Percentiles rank a stretch among this genome's conserved stretches.
These are phyloP conservation scores for Balanococcus diminutus DNA, from an alignment of 2,888 invertebrate genomes.

Conservation along the genomic window DNA sequence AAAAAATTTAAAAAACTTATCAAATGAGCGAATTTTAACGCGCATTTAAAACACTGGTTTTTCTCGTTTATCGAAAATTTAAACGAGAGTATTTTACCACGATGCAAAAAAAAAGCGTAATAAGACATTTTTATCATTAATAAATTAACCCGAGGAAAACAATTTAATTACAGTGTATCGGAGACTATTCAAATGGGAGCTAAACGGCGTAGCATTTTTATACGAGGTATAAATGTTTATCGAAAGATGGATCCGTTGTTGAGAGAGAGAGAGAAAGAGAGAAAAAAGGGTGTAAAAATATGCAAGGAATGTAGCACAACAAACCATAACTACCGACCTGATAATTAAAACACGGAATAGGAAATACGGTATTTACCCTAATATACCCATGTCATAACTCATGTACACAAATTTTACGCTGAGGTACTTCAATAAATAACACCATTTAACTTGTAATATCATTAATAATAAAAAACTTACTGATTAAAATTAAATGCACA, in stretches of 20 bases:
- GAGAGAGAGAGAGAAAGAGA: not conserved
- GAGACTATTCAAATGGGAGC: not conserved
- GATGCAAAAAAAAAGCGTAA: not conserved
- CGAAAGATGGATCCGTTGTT: no score
- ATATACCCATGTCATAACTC: conserved; percentile 5
- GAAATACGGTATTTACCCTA: conserved; percentile 38
- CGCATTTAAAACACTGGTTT: not conserved
- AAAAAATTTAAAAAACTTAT: not conserved
- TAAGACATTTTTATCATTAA: not conserved
- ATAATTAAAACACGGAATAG: conserved; percentile 38
- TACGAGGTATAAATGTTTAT: no score
- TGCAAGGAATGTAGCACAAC: conserved; percentile 17
- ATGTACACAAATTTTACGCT: conserved; percentile 33
- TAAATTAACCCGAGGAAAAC: not conserved
- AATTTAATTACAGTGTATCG: not conserved
- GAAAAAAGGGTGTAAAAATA: conserved; percentile 16
- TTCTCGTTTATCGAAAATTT: not conserved
- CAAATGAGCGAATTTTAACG: not conserved
- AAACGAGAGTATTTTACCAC: not conserved
- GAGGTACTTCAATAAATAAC: conserved; percentile 10
- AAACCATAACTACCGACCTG: not conserved
- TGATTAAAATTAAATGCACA: not conserved
- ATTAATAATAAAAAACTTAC: not conserved
- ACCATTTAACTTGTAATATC: conserved; percentile 15
- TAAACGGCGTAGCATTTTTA: not conserved